These are phyloP conservation scores for Microtus ochrogaster DNA, from an alignment of 2,113 vertebrate species.

Conservation along the genomic window DNA sequence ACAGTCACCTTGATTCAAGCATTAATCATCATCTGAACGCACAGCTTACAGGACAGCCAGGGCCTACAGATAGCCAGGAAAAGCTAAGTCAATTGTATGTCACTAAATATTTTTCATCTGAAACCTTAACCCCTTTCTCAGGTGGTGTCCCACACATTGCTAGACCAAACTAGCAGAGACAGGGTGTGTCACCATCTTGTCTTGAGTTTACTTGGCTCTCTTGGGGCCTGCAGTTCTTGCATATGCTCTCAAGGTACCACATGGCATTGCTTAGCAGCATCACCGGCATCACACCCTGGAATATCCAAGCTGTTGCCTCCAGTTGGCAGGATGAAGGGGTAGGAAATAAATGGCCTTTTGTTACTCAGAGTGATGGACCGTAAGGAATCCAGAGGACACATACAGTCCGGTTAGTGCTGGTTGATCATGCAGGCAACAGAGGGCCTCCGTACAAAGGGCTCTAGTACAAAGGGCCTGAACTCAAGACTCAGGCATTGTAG, in stretches of 20 bases:
- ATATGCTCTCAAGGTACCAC: accelerated
- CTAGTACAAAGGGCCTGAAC: slow-evolving; percentile 72
- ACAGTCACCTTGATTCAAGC: background rate
- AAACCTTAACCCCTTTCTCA: background rate
- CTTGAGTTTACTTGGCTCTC: too few relatives aligned
- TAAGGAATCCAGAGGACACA: background rate
- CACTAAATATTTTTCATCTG: background rate
- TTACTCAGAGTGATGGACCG: slow-evolving; percentile 75
- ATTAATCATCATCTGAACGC: background rate
- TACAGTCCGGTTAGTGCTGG: slow-evolving; percentile 34
- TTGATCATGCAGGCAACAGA: slow-evolving; percentile 43
- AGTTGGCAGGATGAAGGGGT: slow-evolving; percentile 46
- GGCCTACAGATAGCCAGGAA: background rate
- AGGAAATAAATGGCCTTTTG: slow-evolving; percentile 56
- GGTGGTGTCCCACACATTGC: background rate
- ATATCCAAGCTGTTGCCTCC: background rate
- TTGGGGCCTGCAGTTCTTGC: background rate
- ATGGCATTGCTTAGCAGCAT: slow-evolving; percentile 47
- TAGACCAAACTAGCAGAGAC: background rate
- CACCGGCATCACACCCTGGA: background rate
- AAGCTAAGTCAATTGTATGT: background rate
- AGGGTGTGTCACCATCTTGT: background rate
- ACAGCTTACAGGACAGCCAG: background rate
- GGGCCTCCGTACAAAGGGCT: slow-evolving; percentile 42
- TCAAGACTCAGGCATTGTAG: slow-evolving; percentile 69